Base-by-base conservation (phyloP, 2,888 invertebrate species). In the Prosopocoilus inquinatus region DNA sequence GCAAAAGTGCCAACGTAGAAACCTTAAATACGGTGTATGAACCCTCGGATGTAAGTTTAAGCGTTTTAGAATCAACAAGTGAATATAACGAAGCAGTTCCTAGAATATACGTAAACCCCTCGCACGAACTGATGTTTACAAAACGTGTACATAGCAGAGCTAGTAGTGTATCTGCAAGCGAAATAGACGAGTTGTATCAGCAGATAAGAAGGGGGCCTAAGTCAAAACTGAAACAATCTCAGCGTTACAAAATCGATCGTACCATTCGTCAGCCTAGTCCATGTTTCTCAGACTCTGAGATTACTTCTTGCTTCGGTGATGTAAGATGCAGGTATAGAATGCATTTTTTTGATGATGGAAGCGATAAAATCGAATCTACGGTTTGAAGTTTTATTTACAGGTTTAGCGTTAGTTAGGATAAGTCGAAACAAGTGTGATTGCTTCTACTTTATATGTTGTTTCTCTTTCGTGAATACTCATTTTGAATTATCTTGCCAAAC, bases 151-250 rank as follows among this genome's bases (percentile, higher is more conserved):
- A 81, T 64, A 83, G 83, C 66, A 81, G 84, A 57, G 81, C 80
- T 55, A 83, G 83, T 60, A 83, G 83, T 2, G 82, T 81, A 0
- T 78, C 74, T 2, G 74, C 75, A 2, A 84, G 84, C 66, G 84
- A 84, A 63, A 77, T 88, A 47, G 88, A 88, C 67, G 87, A 87
- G 68, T 76, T 88, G 7, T 88, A 88, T 70, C 86, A 88, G 64
- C 86, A 86, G 67, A 88, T 88, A 43, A 80, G 83, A 11, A 78
- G 84, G 63, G 65, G 72, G 12, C 67, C 69, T 69, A 78, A 55
- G 76, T 78, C 50, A 73, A 57, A 58, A 43, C 52, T 49, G 13
- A 49, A 46, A 12, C 48, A 45, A 13, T 53, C 53, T 16, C 57
- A 53, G 20, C 52, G 47, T 32, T 57, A 54, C 43, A 35, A 49